phyloP scores from a whole-genome alignment of 1,140 invertebrate genomes.

The Drosophila funebris region DNA sequence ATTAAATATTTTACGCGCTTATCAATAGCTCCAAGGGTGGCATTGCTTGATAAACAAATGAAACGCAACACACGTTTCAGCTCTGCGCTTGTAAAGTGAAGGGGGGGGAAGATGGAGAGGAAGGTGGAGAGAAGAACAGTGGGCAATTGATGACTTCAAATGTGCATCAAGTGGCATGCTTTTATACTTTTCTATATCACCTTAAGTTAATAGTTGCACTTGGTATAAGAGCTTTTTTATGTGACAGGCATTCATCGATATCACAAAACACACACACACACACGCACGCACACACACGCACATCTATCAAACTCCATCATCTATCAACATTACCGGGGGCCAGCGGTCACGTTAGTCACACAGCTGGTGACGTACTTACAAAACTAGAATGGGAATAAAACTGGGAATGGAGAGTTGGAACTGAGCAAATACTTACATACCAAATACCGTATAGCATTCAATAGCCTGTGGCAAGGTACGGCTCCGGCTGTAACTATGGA shows the following conservation, averaged over 20 bases:
- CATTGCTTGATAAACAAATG: conserved; percentile 69
- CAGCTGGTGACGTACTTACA: conserved; percentile 41
- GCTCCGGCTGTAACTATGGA: neutral
- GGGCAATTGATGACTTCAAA: neutral
- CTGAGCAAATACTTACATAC: conserved; percentile 44
- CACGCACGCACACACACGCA: too few species aligned
- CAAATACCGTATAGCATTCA: conserved; percentile 66
- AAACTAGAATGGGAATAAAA: neutral
- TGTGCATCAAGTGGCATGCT: conserved; percentile 12
- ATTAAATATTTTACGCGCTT: conserved; percentile 79
- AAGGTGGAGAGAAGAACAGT: neutral
- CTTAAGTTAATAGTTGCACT: conserved; percentile 5
- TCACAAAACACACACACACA: too few species aligned
- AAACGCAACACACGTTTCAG: conserved; percentile 43
- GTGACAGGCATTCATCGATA: neutral
- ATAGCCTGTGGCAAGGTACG: conserved; percentile 52
- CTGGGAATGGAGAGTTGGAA: neutral
- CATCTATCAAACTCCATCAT: conserved; percentile 37
- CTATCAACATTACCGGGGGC: conserved; percentile 30
- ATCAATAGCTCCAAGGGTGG: conserved; percentile 73
- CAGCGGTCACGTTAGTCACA: conserved; percentile 31
- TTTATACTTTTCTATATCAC: neutral
- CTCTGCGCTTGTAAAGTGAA: too few species aligned
- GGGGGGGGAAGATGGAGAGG: neutral
- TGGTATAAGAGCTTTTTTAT: conserved; percentile 16